Evolutionary conservation across 1,140 invertebrate species (phyloP).

Genomic region (Drosophila albomicans): DNA sequence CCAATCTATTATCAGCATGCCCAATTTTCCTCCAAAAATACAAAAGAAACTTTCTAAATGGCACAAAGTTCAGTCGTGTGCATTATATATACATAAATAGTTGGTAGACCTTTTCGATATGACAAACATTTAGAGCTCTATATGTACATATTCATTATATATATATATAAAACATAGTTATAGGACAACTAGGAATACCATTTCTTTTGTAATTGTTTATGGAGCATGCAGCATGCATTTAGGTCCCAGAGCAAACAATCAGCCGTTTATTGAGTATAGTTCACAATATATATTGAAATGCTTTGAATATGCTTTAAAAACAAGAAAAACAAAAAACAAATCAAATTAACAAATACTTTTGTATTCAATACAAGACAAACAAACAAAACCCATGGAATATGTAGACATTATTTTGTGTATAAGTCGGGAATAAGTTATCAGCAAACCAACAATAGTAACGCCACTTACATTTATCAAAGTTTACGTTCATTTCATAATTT

Average conservation of each 20-base stretch:
- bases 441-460: constrained; percentile 23
- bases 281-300: constrained; percentile 64
- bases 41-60: constrained; percentile 27
- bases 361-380: constrained; percentile 55
- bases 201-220: constrained; percentile 46
- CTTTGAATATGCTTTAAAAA: constrained; percentile 83
- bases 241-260: constrained; percentile 51
- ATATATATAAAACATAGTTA: constrained; percentile 36
- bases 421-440: constrained; percentile 46
- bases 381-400: constrained; percentile 30
- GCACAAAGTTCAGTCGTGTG: constrained; percentile 56
- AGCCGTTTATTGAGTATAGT: constrained; percentile 42
- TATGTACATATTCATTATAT: constrained; percentile 58
- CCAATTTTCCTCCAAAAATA: constrained; percentile 18
- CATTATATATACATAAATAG: constrained; percentile 40
- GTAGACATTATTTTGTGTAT: constrained; percentile 56
- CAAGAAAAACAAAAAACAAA: constrained; percentile 50
- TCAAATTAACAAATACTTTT: constrained; percentile 41
- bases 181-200: constrained; percentile 26
- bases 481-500: constrained; percentile 38
- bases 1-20: constrained; percentile 28
- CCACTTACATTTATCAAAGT: background rate
- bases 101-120: constrained; percentile 56
- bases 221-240: constrained; percentile 67
- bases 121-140: constrained; percentile 68